Evolutionary conservation across 2,113 vertebrate species (phyloP), one percentile per base, ranked within the genome.

Genomic region (Columbina picui): DNA sequence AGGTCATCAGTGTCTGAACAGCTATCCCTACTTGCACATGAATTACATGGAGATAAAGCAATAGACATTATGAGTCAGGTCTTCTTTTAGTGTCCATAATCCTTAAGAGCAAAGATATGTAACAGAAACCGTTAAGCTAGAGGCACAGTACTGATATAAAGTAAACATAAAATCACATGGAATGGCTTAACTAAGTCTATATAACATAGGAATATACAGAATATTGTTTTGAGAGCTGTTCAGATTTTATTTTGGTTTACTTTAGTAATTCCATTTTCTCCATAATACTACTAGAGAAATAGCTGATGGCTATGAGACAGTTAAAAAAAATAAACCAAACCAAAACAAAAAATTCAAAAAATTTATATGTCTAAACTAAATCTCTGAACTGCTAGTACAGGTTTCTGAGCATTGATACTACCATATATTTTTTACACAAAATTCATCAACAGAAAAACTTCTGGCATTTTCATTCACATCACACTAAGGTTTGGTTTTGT

Each of bases 101-200:
- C 16, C 12, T 74, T 59, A 56, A 85, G 49, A 60, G 18, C 0
- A 0, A 64, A 89, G 10, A 59, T 32, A 50, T 0, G 0, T n/a
- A 30, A 13, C 8, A 61, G 6, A 87, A 68, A 10, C 15, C 47
- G 68, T 80, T 80, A 74, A 74, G 21, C 8, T 32, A 65, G 21
- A 74, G 25, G 59, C 2, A 9, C 0, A 57, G n/a, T 12, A 69
- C 8, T 13, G 83, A 29, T 27, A 38, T 34, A 49, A 74, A 55
- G 7, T 30, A 91, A 49, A 11, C 25, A 34, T 32, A 41, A 71
- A 89, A 74, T 49, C 26, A 22, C 3, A 17, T 39, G 8, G 14
- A 61, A 88, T 39, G 0, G 39, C 7, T 56, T 45, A n/a, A 34
- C 7, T 67, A 61, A 43, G 19, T 27, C 5, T 25, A 39, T 23